phyloP scores from a whole-genome alignment of 2,888 invertebrate genomes.

The Tenodera sinensis region DNA sequence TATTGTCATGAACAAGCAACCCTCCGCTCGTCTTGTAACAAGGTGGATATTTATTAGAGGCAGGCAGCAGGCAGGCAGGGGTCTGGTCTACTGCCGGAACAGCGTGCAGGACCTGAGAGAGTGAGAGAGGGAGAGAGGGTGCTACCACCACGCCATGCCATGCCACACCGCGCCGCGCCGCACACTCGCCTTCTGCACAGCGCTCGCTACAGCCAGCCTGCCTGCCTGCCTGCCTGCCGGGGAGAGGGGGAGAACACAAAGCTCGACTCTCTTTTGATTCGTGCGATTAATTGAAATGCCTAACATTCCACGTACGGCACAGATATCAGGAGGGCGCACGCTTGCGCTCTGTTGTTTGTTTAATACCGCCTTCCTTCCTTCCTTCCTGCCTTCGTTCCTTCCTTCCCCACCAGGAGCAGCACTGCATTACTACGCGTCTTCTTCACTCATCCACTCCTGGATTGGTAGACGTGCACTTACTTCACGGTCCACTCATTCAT shows the following conservation, averaged over 20 bases:
- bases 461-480: too few species aligned
- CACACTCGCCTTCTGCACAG: background rate
- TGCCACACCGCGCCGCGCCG: too few species aligned
- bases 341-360: background rate
- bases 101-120: background rate
- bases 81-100: background rate
- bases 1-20: conserved; percentile 28
- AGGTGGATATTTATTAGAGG: conserved; percentile 22
- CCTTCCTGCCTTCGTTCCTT: too few species aligned
- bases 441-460: too few species aligned
- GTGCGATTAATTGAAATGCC: conserved; percentile 40
- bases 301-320: conserved; percentile 36
- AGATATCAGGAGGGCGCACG: background rate
- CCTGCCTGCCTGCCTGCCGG: background rate
- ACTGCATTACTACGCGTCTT: too few species aligned
- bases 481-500: too few species aligned
- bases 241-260: conserved; percentile 26
- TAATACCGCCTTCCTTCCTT: background rate
- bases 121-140: too few species aligned
- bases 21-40: conserved; percentile 18
- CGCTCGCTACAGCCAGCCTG: too few species aligned
- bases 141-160: too few species aligned
- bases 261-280: conserved; percentile 33
- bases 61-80: conserved; percentile 11
- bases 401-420: too few species aligned